Evolutionary conservation across 53 echinoderm and acorn worm species (phyloP).

Genomic region (Holothuria leucospilota): DNA sequence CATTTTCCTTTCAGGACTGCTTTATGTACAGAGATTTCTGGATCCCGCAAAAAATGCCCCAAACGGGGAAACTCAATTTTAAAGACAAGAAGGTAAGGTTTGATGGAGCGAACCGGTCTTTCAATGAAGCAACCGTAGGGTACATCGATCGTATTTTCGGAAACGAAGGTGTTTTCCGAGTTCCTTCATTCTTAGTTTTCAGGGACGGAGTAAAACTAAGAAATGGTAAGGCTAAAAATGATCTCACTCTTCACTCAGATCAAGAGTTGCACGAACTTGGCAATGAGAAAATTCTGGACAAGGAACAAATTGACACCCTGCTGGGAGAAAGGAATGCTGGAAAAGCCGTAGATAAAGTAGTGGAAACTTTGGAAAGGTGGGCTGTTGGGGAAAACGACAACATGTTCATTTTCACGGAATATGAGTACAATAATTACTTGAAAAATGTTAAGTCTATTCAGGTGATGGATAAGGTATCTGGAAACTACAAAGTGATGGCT

Average conservation of each 20-base stretch:
- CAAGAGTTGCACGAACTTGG: not conserved
- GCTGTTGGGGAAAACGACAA: not conserved
- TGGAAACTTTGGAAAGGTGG: not conserved
- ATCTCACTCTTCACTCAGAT: not conserved
- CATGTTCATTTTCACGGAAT: not conserved
- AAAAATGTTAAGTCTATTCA: not conserved
- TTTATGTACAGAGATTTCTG: not conserved
- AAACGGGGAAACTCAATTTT: not conserved
- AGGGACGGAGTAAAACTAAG: not conserved
- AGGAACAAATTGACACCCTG: not conserved
- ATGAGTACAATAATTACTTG: not conserved
- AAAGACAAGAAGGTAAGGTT: not conserved
- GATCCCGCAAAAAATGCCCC: not conserved
- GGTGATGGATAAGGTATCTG: not conserved
- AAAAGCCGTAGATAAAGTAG: not conserved
- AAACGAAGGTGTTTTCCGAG: not conserved
- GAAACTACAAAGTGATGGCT: not conserved
- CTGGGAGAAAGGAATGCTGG: not conserved
- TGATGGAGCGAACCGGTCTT: not conserved
- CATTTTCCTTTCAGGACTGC: not conserved
- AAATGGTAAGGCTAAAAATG: not conserved
- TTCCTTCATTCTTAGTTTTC: not conserved
- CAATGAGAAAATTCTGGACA: not conserved
- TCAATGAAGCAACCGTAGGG: not conserved
- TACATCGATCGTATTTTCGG: not conserved